These are phyloP conservation scores for Brachionus angularis DNA, from an alignment of 1,140 invertebrate genomes.

Conservation along the genomic window DNA sequence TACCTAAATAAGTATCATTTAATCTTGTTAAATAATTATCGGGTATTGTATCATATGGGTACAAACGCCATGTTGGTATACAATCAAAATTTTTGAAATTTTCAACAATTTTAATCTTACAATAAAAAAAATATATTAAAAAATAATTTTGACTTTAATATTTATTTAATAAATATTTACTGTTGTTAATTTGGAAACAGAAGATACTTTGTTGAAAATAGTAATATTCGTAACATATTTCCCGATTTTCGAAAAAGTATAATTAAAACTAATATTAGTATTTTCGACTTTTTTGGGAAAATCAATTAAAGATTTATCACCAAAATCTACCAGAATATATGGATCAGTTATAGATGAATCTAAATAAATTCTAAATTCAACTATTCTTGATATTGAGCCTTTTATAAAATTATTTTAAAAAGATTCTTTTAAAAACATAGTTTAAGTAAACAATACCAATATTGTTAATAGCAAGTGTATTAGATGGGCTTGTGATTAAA, in stretches of 20 bases:
- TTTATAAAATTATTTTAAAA: not conserved
- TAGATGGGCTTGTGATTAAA: not conserved
- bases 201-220: conserved; percentile 1
- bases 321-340: conserved; percentile 13
- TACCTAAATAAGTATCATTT: not conserved
- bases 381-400: not conserved
- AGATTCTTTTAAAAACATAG: not conserved
- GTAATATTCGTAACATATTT: conserved; percentile 4
- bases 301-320: not conserved
- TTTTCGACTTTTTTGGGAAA: not conserved
- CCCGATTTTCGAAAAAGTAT: not conserved
- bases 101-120: not conserved
- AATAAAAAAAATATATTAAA: not conserved
- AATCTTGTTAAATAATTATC: conserved; percentile 14
- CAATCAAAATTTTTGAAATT: conserved; percentile 26
- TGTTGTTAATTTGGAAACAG: not conserved
- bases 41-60: not conserved
- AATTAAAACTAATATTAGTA: not conserved
- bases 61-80: conserved; percentile 29
- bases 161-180: not conserved
- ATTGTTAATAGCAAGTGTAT: not conserved
- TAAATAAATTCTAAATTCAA: not conserved
- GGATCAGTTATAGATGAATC: not conserved
- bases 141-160: not conserved
- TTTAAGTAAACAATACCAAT: not conserved